Evolutionary conservation across 2,797 vertebrate genomes (phyloP).

Genomic region (Galaxias olidus): DNA sequence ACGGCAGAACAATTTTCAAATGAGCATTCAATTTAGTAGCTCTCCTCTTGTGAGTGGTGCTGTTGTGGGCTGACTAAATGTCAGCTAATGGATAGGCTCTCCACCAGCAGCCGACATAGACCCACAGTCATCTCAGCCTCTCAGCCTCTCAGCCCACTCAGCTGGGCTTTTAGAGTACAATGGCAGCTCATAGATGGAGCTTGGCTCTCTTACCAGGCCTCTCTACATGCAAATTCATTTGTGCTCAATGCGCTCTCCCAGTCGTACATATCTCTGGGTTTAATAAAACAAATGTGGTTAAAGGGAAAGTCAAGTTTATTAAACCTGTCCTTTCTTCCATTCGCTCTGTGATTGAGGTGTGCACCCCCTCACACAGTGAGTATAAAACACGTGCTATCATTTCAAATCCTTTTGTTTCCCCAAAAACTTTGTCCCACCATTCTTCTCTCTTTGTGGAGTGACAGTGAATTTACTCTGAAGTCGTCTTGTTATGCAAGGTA

Average conservation of each 20-base stretch:
- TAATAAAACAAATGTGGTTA: constrained; percentile 65
- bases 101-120: constrained; percentile 39
- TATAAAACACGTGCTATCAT: constrained; percentile 43
- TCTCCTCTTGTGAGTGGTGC: constrained; percentile 55
- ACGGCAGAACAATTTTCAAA: constrained; percentile 37
- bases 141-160: constrained; percentile 30
- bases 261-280: constrained; percentile 48
- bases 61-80: constrained; percentile 46
- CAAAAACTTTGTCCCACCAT: not conserved
- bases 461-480: not conserved
- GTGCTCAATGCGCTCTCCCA: constrained; percentile 39
- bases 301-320: constrained; percentile 60
- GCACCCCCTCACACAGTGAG: constrained; percentile 26
- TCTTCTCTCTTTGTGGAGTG: constrained; percentile 20
- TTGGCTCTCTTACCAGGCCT: constrained; percentile 12
- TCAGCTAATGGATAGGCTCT: constrained; percentile 51
- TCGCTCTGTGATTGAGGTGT: constrained; percentile 31
- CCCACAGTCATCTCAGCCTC: constrained; percentile 34
- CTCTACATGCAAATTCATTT: constrained; percentile 44
- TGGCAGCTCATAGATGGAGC: constrained; percentile 21
- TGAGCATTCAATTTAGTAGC: constrained; percentile 41
- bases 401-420: constrained; percentile 10
- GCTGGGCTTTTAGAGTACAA: constrained; percentile 35
- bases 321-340: constrained; percentile 62
- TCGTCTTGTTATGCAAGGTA: no score